Evolutionary conservation across 2,888 invertebrate genomes (phyloP), one percentile per base, ranked within the genome.

Genomic region (Drosophila cognata): DNA sequence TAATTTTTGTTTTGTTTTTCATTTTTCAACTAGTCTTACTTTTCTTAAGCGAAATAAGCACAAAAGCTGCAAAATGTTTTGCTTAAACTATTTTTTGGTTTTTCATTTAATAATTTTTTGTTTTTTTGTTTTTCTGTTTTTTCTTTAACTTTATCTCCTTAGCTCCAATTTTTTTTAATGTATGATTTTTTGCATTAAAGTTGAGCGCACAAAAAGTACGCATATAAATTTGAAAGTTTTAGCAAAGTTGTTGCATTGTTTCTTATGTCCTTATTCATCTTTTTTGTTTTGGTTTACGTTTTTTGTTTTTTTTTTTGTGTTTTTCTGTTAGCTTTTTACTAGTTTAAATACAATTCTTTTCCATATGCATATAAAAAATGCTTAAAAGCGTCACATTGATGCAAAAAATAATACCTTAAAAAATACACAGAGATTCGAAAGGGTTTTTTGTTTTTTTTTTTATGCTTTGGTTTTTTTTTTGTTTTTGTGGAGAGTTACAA

Each of bases 331-430:
- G 69, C 69, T 57, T 76, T 79, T 83, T 77, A 65, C 77, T 84
- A 79, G 74, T 63, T 72, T 79, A 69, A 78, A 84, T 86, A 84
- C 83, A 86, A 82, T 87, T 89, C 74, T 73, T 79, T 77, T 46
- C 71, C 77, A 71, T 71, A 74, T 62, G 74, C 81, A 78, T 86
- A 71, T 82, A 79, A 87, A 90, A 88, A 88, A 85, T 90, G 89
- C 86, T 88, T 83, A 76, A 77, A 84, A 89, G 88, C 87, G 81
- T 81, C 78, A 82, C 85, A 83, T 85, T 89, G 86, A 89, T 91
- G 91, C 91, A 91, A 90, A 89, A 91, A 91, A 91, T 90, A 82
- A 89, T 88, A 84, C 84, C 58, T 81, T 81, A 83, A 88, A 88
- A 84, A 88, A 82, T 82, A 84, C 77, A 79, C 78, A 80, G 78